These are phyloP conservation scores for Melanostigma gelatinosum DNA, from an alignment of 2,113 vertebrate species.

Conservation along the genomic window DNA sequence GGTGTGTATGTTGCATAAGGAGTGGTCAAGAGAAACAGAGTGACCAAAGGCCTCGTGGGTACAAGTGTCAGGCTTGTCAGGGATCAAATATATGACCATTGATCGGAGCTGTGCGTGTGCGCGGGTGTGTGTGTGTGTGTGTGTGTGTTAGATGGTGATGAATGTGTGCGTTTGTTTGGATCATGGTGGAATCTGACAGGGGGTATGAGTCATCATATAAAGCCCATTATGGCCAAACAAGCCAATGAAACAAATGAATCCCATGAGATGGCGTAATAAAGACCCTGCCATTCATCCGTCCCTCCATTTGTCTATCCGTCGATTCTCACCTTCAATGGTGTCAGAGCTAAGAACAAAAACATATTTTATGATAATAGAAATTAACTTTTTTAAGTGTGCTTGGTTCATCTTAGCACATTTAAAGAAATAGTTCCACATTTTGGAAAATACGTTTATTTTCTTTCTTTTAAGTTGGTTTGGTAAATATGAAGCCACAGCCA, in stretches of 20 bases:
- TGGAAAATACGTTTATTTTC: not conserved
- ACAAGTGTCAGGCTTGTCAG: conserved; percentile 87
- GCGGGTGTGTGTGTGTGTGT: conserved; percentile 1
- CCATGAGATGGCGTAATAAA: conserved; percentile 37
- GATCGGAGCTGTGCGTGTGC: conserved; percentile 80
- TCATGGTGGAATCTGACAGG: conserved; percentile 73
- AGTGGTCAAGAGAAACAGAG: conserved; percentile 73
- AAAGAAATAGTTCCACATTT: not conserved
- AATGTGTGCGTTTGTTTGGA: conserved; percentile 63
- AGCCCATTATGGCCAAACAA: conserved; percentile 72
- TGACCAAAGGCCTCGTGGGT: conserved; percentile 80
- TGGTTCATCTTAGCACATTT: not conserved
- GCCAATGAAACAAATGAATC: conserved; percentile 71
- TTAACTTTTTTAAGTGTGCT: not conserved
- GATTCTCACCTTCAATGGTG: conserved; percentile 1
- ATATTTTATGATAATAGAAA: not conserved
- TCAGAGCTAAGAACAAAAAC: not conserved
- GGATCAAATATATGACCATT: conserved; percentile 90
- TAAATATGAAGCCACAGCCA: not conserved
- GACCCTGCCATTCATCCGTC: conserved; percentile 25
- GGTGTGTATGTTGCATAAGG: conserved; percentile 57
- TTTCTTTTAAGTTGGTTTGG: not conserved
- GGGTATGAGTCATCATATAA: conserved; percentile 81
- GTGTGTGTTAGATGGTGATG: conserved; percentile 46
- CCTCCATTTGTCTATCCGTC: not conserved